Evolutionary conservation across 2,113 vertebrate species (phyloP), one percentile per base, ranked within the genome.

Genomic region (Naja naja): DNA sequence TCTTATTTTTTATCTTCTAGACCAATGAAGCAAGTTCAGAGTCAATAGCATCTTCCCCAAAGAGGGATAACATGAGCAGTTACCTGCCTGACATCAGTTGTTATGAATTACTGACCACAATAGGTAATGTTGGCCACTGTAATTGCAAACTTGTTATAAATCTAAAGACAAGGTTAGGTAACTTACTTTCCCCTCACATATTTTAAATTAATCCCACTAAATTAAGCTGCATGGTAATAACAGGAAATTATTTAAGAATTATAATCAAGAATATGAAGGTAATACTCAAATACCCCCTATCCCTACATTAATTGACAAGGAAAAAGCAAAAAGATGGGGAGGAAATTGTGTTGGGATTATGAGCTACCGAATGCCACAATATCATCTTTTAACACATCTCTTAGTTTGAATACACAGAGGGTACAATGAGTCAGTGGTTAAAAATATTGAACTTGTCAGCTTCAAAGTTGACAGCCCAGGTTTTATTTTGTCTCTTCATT

Each of bases 21-120:
- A 97, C 98, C 97, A 98, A 99, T 99, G 99, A 99, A 96, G 98
- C 99, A 56, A 99, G 99, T 97, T 97, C 97, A 94, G 99, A 99
- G 97, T 99, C 98, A 93, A 97, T 99, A 98, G 98, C 97, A 92
- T 97, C 98, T 87, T 98, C 98, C 97, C 98, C 98, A 27, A 98
- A 95, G 93, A 97, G 96, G 97, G 98, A 98, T 97, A 97, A 97
- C 95, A 99, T 99, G 99, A 99, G 98, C 95, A 98, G 95, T 97
- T 99, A 99, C 95, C 97, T 98, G 54, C 98, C 99, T 4, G 99
- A 99, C 97, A 98, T 98, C 96, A 97, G 96, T 92, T 99, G 98
- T 69, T 99, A 99, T 1, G 98, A 99, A 96, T 97, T 99, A 91
- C 98, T 99, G 95, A 97, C 98, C 6, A 56, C 98, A 86, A 98